phyloP scores from a whole-genome alignment of 2,113 vertebrate genomes.

The Podiceps cristatus region DNA sequence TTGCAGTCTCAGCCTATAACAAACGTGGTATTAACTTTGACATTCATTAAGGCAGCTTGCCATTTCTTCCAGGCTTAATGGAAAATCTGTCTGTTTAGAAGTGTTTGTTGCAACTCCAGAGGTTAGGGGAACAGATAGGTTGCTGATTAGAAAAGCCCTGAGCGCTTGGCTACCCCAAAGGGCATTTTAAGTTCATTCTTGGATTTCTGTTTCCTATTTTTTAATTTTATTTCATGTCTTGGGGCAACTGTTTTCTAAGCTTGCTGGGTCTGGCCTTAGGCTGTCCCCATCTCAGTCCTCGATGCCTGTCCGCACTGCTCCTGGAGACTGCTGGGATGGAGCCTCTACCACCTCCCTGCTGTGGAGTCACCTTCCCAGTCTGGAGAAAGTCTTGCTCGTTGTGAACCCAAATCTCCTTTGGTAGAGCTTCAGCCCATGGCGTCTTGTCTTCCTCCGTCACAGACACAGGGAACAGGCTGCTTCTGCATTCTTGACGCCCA shows the following conservation, averaged over 20 bases:
- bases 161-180: background rate
- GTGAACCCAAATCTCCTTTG: background rate
- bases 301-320: background rate
- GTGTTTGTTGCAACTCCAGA: constrained; percentile 4
- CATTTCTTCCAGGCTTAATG: constrained; percentile 54
- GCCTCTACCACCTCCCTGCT: background rate
- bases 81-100: constrained; percentile 53
- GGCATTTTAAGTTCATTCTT: constrained; percentile 44
- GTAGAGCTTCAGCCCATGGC: background rate
- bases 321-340: background rate
- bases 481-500: background rate
- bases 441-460: background rate
- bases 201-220: background rate
- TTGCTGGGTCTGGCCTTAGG: background rate
- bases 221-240: background rate
- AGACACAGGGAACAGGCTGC: background rate
- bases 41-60: constrained; percentile 67
- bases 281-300: background rate
- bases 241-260: background rate
- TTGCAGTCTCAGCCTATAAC: constrained; percentile 32
- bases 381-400: rapidly evolving
- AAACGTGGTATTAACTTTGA: constrained; percentile 53
- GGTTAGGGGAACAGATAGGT: background rate
- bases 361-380: background rate
- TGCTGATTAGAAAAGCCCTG: constrained; percentile 24